Conservation (phyloP, 2,797 vertebrate species). For the Hydrolagus colliei region DNA sequence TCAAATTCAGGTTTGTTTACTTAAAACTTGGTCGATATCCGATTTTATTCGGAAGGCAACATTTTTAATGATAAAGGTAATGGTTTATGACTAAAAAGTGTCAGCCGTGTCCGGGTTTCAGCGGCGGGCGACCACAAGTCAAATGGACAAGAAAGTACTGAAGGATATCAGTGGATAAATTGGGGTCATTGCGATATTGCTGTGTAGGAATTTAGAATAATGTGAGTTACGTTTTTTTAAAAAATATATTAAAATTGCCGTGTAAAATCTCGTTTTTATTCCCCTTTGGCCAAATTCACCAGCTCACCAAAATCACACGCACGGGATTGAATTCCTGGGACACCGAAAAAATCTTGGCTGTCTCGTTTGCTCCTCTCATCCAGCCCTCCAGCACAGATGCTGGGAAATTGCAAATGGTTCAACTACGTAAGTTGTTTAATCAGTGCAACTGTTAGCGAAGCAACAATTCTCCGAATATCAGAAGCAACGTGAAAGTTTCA, state of each 20-base stretch:
- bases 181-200: background rate
- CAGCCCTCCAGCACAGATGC: conserved; percentile 72
- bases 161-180: background rate
- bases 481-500: background rate
- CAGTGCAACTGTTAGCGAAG: background rate
- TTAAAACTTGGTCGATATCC: too few relatives aligned
- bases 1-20: too few relatives aligned
- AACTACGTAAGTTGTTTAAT: conserved; percentile 81
- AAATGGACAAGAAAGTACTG: too few relatives aligned
- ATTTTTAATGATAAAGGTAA: too few relatives aligned
- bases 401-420: conserved; percentile 63
- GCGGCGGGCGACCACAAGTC: too few relatives aligned
- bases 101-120: too few relatives aligned
- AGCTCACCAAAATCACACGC: conserved; percentile 93
- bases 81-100: too few relatives aligned
- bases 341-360: conserved; percentile 92
- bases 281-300: conserved; percentile 38
- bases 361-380: conserved; percentile 88
- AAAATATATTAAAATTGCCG: conserved; percentile 4
- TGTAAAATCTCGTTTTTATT: conserved; percentile 35
- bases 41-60: too few relatives aligned
- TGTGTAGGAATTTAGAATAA: background rate
- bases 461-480: background rate
- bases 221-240: background rate
- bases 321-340: conserved; percentile 82